Evolutionary conservation across 1,140 invertebrate genomes (phyloP), one percentile per base, ranked within the genome.

Genomic region (Homarus americanus): DNA sequence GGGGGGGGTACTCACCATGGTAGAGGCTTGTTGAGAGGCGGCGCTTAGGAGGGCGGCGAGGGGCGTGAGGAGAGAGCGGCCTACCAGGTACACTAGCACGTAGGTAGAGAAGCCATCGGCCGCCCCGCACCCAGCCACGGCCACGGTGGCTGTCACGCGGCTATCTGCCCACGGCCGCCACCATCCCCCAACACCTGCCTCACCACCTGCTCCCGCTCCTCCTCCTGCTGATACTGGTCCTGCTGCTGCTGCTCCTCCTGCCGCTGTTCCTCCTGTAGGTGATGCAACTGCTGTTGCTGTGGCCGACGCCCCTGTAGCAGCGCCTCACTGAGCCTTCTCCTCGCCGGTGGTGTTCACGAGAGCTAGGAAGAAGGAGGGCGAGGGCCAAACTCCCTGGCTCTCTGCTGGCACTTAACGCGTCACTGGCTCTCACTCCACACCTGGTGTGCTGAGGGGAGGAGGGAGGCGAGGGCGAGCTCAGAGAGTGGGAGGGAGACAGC

Each of bases 81-180:
- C 87, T 82, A 88, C 87, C 36, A 88, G 78, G 73, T 88, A 88
- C 73, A 88, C 87, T 28, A 88, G 79, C 36, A 88, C 78, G 73
- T 88, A 88, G 76, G 87, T 88, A 80, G 87, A 88, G 76, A 88
- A 88, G 87, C 87, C 87, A 88, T 88, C 87, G 79, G 87, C 78
- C 53, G 66, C 87, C 66, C 66, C 87, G 78, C 87, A 88, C 87
- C 87, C 78, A 53, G 85, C 73, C 87, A 80, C 87, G n/a, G 87
- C 78, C 76, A 82, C 87, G 76, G 87, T 82, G 87, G 78, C 78
- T 72, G 40, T 44, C 85, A 78, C 49, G 17, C 76, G 73, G 85
- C 85, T 87, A 87, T 87, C 85, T 87, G 44, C 40, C 75, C 85
- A 38, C 36, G 32, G 69, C 73, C 32, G 53, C 49, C 49, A 87